phyloP scores from a whole-genome alignment of 2,888 invertebrate genomes.

The Parnassius glacialis region DNA sequence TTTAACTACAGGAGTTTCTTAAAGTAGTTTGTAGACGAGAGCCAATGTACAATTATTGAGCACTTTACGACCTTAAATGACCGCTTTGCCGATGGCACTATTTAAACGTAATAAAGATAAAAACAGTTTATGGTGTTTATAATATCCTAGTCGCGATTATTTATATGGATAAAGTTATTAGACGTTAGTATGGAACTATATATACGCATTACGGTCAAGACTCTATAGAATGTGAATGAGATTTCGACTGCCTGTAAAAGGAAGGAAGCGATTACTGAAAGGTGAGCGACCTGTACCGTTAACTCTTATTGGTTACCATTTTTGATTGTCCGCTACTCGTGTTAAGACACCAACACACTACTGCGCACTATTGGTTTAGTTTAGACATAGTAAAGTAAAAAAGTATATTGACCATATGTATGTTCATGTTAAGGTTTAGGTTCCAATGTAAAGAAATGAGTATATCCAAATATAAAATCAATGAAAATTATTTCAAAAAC shows the following conservation, averaged over 20 bases:
- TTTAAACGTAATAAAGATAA: background rate
- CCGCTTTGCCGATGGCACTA: background rate
- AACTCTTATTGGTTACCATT: slow-evolving; percentile 42
- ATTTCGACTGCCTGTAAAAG: slow-evolving; percentile 67
- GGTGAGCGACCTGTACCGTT: slow-evolving; percentile 77
- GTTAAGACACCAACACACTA: slow-evolving; percentile 37
- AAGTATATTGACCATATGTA: no score
- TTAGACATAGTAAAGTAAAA: background rate
- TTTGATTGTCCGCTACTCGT: slow-evolving; percentile 43
- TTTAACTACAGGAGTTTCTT: no score
- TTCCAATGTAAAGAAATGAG: no score
- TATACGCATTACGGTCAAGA: slow-evolving; percentile 64
- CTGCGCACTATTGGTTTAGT: slow-evolving; percentile 38
- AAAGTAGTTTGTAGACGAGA: background rate
- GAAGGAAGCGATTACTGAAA: slow-evolving; percentile 75
- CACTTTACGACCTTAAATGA: no score
- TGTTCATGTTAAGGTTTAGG: no score
- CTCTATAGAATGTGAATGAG: slow-evolving; percentile 47
- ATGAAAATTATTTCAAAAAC: no score
- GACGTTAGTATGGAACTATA: slow-evolving; percentile 33
- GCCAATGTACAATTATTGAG: no score
- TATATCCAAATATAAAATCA: no score
- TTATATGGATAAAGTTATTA: slow-evolving; percentile 27
- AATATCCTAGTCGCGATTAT: slow-evolving; percentile 6
- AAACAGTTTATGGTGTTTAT: slow-evolving; percentile 15